Evolutionary conservation across 2,888 invertebrate species (phyloP).

Genomic region (Lasioglossum morio): DNA sequence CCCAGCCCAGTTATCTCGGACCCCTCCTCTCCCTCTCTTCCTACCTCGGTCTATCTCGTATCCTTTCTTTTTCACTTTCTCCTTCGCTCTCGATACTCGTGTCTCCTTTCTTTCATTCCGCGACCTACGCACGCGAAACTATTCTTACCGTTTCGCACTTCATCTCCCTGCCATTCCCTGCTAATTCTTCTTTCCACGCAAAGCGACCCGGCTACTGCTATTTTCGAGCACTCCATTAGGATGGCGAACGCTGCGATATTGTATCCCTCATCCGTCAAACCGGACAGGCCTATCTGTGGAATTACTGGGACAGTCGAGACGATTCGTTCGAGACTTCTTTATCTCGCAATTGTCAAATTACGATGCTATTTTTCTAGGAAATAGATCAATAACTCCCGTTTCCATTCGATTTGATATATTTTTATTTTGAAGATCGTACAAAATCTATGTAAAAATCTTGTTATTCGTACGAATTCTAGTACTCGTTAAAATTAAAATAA

Average conservation of each 20-base stretch:
- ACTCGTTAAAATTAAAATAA: too few species aligned
- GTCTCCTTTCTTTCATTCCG: conserved; percentile 44
- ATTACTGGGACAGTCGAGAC: neutral
- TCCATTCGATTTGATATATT: too few species aligned
- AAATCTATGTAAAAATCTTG: neutral
- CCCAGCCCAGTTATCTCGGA: conserved; percentile 65
- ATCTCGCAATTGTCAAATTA: neutral
- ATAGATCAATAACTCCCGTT: neutral
- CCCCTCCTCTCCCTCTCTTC: conserved; percentile 15
- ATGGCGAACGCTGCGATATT: conserved; percentile 1
- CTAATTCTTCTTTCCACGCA: conserved; percentile 52
- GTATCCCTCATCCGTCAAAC: conserved; percentile 7
- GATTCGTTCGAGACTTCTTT: neutral
- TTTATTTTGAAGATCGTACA: neutral
- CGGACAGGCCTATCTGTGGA: neutral
- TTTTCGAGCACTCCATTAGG: conserved; percentile 42
- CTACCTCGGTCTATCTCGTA: neutral
- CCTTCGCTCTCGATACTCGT: neutral
- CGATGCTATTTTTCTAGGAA: neutral
- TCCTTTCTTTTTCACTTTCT: neutral
- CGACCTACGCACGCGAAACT: conserved; percentile 63
- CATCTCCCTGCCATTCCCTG: conserved; percentile 37
- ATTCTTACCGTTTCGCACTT: conserved; percentile 69
- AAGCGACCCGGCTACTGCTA: conserved; percentile 22
- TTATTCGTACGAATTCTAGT: too few species aligned